These are phyloP conservation scores for Drosophila rhopaloa DNA, from an alignment of 1,140 invertebrate species.

Conservation along the genomic window DNA sequence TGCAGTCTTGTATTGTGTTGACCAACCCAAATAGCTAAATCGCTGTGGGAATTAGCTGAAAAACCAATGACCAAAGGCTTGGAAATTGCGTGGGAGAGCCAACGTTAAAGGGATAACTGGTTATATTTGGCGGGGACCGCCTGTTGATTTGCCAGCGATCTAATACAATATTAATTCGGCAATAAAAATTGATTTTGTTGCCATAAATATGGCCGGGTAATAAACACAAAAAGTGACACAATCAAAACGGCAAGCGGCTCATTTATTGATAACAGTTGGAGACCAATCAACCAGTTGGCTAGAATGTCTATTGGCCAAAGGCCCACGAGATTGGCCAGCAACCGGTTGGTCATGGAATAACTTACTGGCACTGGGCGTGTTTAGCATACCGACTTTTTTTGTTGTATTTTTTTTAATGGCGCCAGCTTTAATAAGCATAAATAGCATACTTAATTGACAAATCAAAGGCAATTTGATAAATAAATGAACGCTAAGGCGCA, in stretches of 20 bases:
- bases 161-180: slow-evolving; percentile 66
- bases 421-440: slow-evolving; percentile 70
- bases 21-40: slow-evolving; percentile 33
- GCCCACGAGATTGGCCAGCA: slow-evolving; percentile 36
- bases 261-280: slow-evolving; percentile 75
- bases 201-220: slow-evolving; percentile 61
- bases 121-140: slow-evolving; percentile 33
- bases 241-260: slow-evolving; percentile 60
- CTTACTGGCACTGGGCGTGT: slow-evolving; percentile 58
- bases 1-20: slow-evolving; percentile 18
- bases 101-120: slow-evolving; percentile 49
- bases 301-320: slow-evolving; percentile 11
- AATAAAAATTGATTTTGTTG: slow-evolving; percentile 69
- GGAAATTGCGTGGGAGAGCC: slow-evolving; percentile 37
- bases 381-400: slow-evolving; percentile 50
- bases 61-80: slow-evolving; percentile 34
- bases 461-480: slow-evolving; percentile 80
- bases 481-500: slow-evolving; percentile 49
- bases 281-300: slow-evolving; percentile 53
- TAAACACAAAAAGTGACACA: slow-evolving; percentile 77
- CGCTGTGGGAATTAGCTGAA: slow-evolving; percentile 29
- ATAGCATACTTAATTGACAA: slow-evolving; percentile 81
- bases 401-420: slow-evolving; percentile 18
- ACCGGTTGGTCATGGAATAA: slow-evolving; percentile 30
- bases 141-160: slow-evolving; percentile 49